Conservation (phyloP, 1,140 invertebrate species). For the Ganaspis sp. region DNA sequence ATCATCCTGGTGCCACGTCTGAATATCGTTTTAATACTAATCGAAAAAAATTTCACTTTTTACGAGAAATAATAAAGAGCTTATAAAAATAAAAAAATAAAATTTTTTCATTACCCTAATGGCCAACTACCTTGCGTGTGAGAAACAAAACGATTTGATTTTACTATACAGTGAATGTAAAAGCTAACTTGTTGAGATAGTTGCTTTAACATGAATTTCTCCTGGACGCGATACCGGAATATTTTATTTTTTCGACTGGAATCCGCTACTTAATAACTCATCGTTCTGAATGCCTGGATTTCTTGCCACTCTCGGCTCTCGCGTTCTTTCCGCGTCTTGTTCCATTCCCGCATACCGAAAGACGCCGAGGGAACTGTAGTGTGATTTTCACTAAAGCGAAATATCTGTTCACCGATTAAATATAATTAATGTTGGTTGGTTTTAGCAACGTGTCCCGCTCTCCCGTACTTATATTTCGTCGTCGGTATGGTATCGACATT, state of each 20-base stretch:
- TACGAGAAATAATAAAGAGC: too few species aligned
- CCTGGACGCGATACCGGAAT: constrained; percentile 24
- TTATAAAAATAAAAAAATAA: background rate
- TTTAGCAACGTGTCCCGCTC: constrained; percentile 53
- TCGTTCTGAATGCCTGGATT: constrained; percentile 26
- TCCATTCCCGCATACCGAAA: constrained; percentile 28
- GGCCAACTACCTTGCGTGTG: constrained; percentile 38
- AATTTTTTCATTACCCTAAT: constrained; percentile 45
- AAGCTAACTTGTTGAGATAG: constrained; percentile 12
- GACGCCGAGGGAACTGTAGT: constrained; percentile 35
- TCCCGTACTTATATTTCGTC: constrained; percentile 55
- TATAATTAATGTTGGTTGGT: constrained; percentile 53
- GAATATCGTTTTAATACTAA: too few species aligned
- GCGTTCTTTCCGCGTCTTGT: constrained; percentile 32
- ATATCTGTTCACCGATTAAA: constrained; percentile 56
- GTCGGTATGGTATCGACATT: constrained; percentile 68
- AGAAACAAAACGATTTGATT: constrained; percentile 4
- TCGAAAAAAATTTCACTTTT: too few species aligned
- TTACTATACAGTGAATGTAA: constrained; percentile 15
- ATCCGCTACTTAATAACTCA: constrained; percentile 30
- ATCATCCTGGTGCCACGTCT: too few species aligned
- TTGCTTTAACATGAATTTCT: constrained; percentile 20
- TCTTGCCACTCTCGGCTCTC: constrained; percentile 45
- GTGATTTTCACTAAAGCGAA: constrained; percentile 59
- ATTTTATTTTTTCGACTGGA: background rate